Conservation (phyloP, 2,888 invertebrate genomes). For the Carabus problematicus region DNA sequence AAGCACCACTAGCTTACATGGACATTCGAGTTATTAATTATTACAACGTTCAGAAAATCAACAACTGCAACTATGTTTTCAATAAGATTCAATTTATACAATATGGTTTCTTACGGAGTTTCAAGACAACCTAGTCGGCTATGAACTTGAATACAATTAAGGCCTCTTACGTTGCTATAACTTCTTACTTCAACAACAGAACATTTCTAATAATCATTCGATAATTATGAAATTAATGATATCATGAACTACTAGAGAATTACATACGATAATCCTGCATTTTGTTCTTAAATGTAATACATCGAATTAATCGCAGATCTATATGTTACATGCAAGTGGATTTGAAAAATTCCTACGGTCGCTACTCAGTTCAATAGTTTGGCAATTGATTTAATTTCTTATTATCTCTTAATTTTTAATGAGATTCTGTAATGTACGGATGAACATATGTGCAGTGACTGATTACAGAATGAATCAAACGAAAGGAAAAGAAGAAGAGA, state of each 20-base stretch:
- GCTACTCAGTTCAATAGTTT: conserved; percentile 39
- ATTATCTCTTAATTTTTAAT: not conserved
- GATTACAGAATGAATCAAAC: too few relatives aligned
- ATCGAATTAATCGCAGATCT: conserved; percentile 26
- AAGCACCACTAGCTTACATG: conserved; percentile 42
- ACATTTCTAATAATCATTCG: conserved; percentile 27
- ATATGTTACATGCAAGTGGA: conserved; percentile 40
- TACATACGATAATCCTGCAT: not conserved
- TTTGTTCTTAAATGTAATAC: conserved; percentile 29
- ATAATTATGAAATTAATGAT: too few relatives aligned
- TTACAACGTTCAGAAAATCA: conserved; percentile 40
- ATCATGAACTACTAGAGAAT: too few relatives aligned
- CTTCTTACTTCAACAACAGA: conserved; percentile 36
- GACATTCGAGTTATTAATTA: conserved; percentile 39
- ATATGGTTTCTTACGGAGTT: conserved; percentile 34
- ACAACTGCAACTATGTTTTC: conserved; percentile 34
- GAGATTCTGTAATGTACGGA: too few relatives aligned
- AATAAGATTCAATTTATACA: conserved; percentile 29
- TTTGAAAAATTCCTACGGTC: conserved; percentile 28
- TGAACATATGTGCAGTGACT: too few relatives aligned
- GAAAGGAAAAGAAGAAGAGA: not conserved
- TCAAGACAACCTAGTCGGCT: conserved; percentile 38
- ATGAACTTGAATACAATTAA: conserved; percentile 41
- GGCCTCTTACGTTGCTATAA: conserved; percentile 42
- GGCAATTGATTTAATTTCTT: conserved; percentile 24